These are phyloP conservation scores for Cherax quadricarinatus DNA, from an alignment of 1,140 invertebrate species.

Conservation along the genomic window DNA sequence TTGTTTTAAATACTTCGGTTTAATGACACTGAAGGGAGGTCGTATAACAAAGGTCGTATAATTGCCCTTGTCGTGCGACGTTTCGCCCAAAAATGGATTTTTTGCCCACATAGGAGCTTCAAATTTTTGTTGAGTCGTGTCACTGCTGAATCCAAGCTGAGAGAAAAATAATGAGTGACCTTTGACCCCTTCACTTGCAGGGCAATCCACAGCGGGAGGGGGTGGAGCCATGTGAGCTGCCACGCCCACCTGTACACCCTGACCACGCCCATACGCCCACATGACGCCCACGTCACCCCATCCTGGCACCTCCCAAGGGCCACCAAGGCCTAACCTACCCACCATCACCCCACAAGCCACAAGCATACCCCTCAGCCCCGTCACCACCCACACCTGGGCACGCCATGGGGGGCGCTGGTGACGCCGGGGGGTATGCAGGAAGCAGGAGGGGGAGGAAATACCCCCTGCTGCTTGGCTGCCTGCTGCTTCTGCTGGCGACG, in stretches of 20 bases:
- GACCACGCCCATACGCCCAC: conserved; percentile 33
- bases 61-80: no score
- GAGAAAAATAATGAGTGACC: not conserved
- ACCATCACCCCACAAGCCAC: not conserved
- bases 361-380: not conserved
- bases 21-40: no score
- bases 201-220: not conserved
- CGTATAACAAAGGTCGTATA: no score
- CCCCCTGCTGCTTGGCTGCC: conserved; percentile 28
- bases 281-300: conserved; percentile 7
- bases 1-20: no score
- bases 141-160: no score
- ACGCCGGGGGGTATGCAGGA: conserved; percentile 22
- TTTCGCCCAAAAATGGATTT: no score
- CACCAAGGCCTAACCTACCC: not conserved
- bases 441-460: not conserved
- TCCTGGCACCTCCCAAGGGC: conserved; percentile 41
- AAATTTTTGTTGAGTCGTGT: no score
- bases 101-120: no score
- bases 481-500: not conserved
- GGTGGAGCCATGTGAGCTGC: conserved; percentile 37
- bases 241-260: conserved; percentile 38
- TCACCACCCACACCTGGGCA: not conserved
- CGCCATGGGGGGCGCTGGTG: conserved; percentile 18
- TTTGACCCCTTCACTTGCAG: not conserved